A percentile compares a stretch with the other conserved stretches of the same genome.
phyloP scores from a whole-genome alignment of 2,888 invertebrate genomes.

The Slavum lentiscoides region DNA sequence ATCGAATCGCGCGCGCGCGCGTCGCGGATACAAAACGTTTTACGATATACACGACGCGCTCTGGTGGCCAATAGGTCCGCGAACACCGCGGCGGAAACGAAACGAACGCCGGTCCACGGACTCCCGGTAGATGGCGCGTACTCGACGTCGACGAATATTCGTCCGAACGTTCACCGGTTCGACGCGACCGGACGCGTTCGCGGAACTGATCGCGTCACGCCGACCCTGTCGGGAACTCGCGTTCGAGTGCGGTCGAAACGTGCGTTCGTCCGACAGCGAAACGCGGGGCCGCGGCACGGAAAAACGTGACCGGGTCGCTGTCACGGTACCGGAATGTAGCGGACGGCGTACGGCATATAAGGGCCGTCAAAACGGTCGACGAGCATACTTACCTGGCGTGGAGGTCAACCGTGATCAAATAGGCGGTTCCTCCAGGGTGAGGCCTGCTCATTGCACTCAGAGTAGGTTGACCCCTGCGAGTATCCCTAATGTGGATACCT shows the following conservation, averaged over 20 bases:
- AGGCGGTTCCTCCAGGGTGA: conserved; percentile 74
- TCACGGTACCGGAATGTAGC: not conserved
- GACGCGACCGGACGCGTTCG: no score
- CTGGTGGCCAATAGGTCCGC: not conserved
- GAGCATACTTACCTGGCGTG: conserved; percentile 62
- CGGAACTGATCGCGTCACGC: rapidly evolving
- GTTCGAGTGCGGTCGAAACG: no score
- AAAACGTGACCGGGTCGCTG: no score
- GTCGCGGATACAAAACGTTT: not conserved
- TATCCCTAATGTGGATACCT: conserved; percentile 74
- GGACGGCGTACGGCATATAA: conserved; percentile 1
- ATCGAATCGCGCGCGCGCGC: no score
- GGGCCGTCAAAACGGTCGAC: not conserved
- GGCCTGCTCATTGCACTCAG: conserved; percentile 71
- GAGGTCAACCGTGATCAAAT: conserved; percentile 70
- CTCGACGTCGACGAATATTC: not conserved
- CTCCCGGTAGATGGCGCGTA: not conserved
- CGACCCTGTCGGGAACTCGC: not conserved
- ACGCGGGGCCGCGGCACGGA: rapidly evolving
- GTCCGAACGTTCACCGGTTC: no score
- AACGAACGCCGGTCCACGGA: not conserved
- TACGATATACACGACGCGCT: not conserved
- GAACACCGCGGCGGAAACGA: no score
- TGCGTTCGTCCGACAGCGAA: no score
- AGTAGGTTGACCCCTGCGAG: conserved; percentile 59